phyloP scores from a whole-genome alignment of 1,140 invertebrate species.

The Eupeodes corollae region DNA sequence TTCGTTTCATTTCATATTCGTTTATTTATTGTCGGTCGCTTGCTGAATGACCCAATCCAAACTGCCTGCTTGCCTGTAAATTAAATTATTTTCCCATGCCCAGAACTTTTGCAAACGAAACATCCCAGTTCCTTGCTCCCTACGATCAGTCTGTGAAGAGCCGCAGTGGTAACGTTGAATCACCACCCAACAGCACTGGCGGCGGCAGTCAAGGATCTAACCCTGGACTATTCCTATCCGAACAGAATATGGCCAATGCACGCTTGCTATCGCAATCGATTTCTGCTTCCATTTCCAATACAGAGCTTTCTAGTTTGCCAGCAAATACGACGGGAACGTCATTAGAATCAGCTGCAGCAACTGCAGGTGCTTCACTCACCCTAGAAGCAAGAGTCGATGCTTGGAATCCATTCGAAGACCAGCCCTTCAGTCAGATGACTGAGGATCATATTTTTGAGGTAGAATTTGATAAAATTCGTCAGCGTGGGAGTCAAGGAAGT shows the following conservation, averaged over 20 bases:
- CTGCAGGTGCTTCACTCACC: conserved; percentile 23
- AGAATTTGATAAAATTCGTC: conserved; percentile 74
- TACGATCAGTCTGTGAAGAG: conserved; percentile 54
- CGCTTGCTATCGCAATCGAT: conserved; percentile 4
- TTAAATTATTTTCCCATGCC: not conserved
- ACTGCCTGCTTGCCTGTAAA: not conserved
- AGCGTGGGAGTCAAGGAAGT: conserved; percentile 68
- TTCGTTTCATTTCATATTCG: not conserved
- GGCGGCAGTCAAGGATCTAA: conserved; percentile 15
- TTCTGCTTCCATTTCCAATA: conserved; percentile 21
- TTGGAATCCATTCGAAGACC: conserved; percentile 76
- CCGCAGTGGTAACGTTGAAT: conserved; percentile 29
- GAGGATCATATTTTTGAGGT: conserved; percentile 79
- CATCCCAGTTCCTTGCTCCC: conserved; percentile 62
- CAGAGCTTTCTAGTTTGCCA: conserved; percentile 19
- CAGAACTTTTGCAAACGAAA: conserved; percentile 63
- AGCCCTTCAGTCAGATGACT: conserved; percentile 60
- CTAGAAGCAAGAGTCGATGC: conserved; percentile 39
- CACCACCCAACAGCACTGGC: conserved; percentile 9
- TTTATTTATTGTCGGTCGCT: not conserved
- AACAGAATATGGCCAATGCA: conserved; percentile 1
- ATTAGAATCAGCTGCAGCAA: not conserved
- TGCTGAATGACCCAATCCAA: not conserved
- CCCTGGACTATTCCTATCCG: conserved; percentile 22
- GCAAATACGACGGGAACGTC: conserved; percentile 1